phyloP scores from a whole-genome alignment of 1,140 invertebrate species.

The Drosophila pachea region DNA sequence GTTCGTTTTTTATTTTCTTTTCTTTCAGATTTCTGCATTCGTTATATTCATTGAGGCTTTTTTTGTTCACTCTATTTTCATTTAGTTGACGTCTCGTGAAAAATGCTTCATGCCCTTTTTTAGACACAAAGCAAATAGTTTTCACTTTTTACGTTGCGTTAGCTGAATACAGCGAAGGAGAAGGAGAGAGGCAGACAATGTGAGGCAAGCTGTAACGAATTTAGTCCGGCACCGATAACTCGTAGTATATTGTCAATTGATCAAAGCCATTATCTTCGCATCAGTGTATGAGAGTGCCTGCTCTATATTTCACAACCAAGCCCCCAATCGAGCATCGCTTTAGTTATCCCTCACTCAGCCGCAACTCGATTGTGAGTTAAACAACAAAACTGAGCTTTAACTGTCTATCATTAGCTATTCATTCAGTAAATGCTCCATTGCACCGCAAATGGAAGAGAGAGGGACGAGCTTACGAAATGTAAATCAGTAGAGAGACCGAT shows the following conservation, averaged over 20 bases:
- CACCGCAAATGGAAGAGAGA: not conserved
- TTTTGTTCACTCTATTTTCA: not conserved
- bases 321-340: not conserved
- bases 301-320: not conserved
- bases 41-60: conserved; percentile 19
- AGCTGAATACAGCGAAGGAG: conserved; percentile 5
- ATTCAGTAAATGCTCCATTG: conserved; percentile 7
- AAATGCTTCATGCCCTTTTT: conserved; percentile 48
- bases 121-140: conserved; percentile 39
- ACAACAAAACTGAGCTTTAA: conserved; percentile 2
- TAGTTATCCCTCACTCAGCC: conserved; percentile 29
- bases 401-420: conserved; percentile 13
- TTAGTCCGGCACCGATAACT: no score
- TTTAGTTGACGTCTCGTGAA: conserved; percentile 5
- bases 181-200: conserved; percentile 1
- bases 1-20: conserved; percentile 2
- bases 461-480: conserved; percentile 4
- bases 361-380: conserved; percentile 13
- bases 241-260: conserved; percentile 15
- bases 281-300: conserved; percentile 7
- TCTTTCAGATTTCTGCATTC: conserved; percentile 21
- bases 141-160: conserved; percentile 44
- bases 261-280: conserved; percentile 7
- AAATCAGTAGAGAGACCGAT: conserved; percentile 28
- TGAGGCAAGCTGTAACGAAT: not conserved